Evolutionary conservation across 64 coral and sea anemone species (phyloP).

Genomic region (Stichodactyla helianthus): DNA sequence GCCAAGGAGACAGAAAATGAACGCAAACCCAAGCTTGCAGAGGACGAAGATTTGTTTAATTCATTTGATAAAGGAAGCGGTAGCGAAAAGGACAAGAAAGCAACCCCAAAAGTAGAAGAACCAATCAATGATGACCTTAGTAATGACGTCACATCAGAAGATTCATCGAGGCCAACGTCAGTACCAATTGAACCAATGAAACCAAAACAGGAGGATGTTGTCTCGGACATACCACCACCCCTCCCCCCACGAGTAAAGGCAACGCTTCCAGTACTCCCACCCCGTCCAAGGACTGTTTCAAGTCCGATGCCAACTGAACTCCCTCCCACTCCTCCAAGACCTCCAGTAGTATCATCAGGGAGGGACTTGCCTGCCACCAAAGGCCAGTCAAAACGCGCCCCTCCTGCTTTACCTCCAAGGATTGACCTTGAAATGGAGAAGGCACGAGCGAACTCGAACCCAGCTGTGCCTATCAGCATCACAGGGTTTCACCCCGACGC

Average conservation of each 20-base stretch:
- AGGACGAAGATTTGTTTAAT: not conserved
- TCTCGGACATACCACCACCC: slow-evolving; percentile 61
- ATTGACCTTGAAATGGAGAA: slow-evolving; percentile 39
- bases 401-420: slow-evolving; percentile 70
- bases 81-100: not conserved
- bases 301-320: not conserved
- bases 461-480: slow-evolving; percentile 8
- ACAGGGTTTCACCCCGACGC: not conserved
- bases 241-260: slow-evolving; percentile 51
- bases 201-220: not conserved
- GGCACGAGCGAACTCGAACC: not conserved
- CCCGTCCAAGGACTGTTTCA: slow-evolving; percentile 50
- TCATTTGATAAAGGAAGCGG: not conserved
- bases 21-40: not conserved
- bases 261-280: slow-evolving; percentile 61
- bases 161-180: not conserved
- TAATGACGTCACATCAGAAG: not conserved
- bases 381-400: slow-evolving; percentile 31
- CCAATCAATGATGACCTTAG: not conserved
- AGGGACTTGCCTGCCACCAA: not conserved
- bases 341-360: not conserved
- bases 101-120: not conserved
- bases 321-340: slow-evolving; percentile 3
- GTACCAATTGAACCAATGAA: not conserved
- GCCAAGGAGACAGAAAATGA: not conserved